Evolutionary conservation across 2,113 vertebrate species (phyloP).

Genomic region (Leptocoma aspasia): DNA sequence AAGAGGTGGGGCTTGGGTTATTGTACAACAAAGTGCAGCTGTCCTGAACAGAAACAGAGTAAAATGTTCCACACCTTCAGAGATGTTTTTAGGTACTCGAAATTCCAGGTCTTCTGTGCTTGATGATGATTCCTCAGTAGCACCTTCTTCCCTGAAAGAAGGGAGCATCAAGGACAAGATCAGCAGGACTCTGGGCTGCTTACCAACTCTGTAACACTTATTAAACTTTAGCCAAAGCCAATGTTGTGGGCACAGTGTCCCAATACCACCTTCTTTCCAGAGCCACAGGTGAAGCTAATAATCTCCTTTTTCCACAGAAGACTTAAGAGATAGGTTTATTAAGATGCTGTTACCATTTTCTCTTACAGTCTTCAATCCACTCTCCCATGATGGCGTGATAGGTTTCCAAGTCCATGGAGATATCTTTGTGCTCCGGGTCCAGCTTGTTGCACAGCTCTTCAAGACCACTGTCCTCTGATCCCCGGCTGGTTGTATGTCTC

Average conservation of each 20-base stretch:
- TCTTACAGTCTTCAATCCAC: constrained; percentile 83
- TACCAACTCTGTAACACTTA: not conserved
- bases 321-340: not conserved
- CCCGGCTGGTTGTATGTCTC: constrained; percentile 78
- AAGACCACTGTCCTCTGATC: constrained; percentile 79
- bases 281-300: not conserved
- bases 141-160: not conserved
- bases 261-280: not conserved
- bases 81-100: not conserved
- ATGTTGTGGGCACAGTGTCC: rapidly evolving
- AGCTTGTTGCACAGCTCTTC: constrained; percentile 87
- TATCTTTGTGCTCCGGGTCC: constrained; percentile 82
- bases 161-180: not conserved
- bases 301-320: not conserved
- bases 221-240: not conserved
- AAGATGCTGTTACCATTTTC: constrained; percentile 71
- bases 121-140: not conserved
- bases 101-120: not conserved
- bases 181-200: not conserved
- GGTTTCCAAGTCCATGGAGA: constrained; percentile 83
- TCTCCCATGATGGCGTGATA: constrained; percentile 84
- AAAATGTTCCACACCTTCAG: not conserved
- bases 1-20: not conserved
- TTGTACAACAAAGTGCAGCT: not conserved
- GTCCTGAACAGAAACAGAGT: not conserved